Conservation (phyloP, 2,113 vertebrate genomes). For the Lates calcarifer region DNA sequence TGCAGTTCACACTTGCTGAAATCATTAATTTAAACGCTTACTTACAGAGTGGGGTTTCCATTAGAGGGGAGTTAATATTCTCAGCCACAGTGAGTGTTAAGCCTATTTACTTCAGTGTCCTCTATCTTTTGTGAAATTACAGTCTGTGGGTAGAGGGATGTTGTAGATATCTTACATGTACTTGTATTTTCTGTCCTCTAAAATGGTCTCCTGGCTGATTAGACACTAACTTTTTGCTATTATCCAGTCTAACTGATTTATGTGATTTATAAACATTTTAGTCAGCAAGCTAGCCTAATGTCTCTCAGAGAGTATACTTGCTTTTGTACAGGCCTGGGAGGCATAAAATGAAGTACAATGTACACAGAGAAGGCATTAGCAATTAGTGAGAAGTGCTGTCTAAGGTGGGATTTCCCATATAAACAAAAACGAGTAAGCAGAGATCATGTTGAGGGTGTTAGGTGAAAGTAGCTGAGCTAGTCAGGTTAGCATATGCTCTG, state of each 20-base stretch:
- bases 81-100: conserved; percentile 8
- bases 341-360: background rate
- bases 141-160: background rate
- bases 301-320: background rate
- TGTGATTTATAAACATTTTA: conserved; percentile 5
- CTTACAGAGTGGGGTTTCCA: conserved; percentile 31
- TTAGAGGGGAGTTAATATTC: conserved; percentile 49
- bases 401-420: conserved; percentile 8
- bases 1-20: conserved; percentile 42
- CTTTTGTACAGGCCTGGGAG: background rate
- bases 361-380: background rate
- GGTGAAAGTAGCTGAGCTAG: conserved; percentile 37
- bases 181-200: conserved; percentile 6
- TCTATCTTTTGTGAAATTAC: conserved; percentile 17
- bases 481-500: conserved; percentile 16
- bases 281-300: background rate
- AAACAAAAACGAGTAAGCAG: conserved; percentile 5
- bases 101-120: conserved; percentile 24
- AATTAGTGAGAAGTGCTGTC: conserved; percentile 46
- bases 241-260: conserved; percentile 12
- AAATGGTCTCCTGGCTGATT: conserved; percentile 12
- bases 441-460: conserved; percentile 9
- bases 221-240: background rate
- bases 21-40: conserved; percentile 56
- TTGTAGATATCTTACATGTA: conserved; percentile 5